These are phyloP conservation scores for Recurvirostra avosetta DNA, from an alignment of 2,113 vertebrate genomes.

Conservation along the genomic window DNA sequence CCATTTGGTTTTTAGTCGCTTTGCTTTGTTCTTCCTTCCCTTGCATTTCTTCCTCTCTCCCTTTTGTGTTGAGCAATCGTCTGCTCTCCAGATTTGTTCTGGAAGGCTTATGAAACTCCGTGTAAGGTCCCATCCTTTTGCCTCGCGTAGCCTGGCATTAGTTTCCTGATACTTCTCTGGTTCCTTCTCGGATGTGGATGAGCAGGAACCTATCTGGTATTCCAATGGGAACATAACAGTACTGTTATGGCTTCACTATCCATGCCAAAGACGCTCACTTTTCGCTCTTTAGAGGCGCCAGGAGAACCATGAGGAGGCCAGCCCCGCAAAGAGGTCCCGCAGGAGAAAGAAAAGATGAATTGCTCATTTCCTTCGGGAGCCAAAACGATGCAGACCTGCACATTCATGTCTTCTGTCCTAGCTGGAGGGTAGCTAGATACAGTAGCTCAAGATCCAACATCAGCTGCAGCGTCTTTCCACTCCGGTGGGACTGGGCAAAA, in stretches of 20 bases:
- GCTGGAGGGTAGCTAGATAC: neutral
- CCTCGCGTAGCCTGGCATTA: neutral
- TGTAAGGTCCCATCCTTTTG: neutral
- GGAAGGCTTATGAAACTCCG: neutral
- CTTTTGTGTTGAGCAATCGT: neutral
- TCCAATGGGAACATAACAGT: fast-evolving
- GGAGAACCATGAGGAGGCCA: neutral
- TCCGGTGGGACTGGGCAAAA: neutral
- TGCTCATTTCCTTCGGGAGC: neutral
- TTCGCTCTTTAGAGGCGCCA: neutral
- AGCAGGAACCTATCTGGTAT: neutral
- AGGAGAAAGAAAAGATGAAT: neutral
- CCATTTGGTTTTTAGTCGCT: neutral
- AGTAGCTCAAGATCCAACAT: fast-evolving
- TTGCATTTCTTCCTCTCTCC: neutral
- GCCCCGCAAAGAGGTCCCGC: neutral
- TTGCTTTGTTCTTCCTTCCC: neutral
- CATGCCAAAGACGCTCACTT: neutral
- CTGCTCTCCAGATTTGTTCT: neutral
- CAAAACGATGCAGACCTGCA: neutral
- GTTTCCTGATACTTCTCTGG: neutral
- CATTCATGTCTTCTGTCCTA: neutral
- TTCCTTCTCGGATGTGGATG: neutral
- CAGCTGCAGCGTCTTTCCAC: neutral
- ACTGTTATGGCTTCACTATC: neutral